phyloP scores from a whole-genome alignment of 2,797 vertebrate genomes.

The Gymnopithys bicolor region DNA sequence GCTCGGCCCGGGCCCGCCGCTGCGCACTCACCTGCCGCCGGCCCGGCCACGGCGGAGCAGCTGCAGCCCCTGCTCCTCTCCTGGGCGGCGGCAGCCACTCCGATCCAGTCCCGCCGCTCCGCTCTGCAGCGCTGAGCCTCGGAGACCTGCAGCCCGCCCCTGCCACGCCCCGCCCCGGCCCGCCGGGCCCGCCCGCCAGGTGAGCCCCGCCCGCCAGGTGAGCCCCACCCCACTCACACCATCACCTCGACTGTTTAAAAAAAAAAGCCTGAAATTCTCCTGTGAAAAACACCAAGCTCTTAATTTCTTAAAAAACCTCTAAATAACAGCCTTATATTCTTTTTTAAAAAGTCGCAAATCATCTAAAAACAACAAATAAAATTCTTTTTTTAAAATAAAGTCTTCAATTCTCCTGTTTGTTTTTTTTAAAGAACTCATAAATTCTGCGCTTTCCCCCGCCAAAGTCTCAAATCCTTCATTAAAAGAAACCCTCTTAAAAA shows the following conservation, averaged over 20 bases:
- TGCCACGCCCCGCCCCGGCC: background rate
- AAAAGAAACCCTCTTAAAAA: background rate
- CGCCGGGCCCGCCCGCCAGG: background rate
- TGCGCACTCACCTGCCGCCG: background rate
- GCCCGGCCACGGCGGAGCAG: background rate
- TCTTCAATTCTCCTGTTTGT: background rate
- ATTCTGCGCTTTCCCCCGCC: accelerated
- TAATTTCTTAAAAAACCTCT: background rate
- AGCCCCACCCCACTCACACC: background rate
- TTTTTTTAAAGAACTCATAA: background rate
- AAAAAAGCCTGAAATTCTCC: background rate
- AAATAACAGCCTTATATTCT: background rate
- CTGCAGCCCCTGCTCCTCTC: background rate
- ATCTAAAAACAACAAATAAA: background rate
- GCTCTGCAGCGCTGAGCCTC: background rate
- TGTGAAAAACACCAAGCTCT: background rate
- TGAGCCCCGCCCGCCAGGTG: background rate
- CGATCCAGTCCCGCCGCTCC: background rate
- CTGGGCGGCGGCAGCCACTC: background rate
- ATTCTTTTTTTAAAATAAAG: background rate
- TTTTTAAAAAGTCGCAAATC: background rate
- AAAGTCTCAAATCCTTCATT: background rate
- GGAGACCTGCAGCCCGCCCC: background rate
- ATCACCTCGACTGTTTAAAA: background rate
- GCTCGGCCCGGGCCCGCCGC: background rate